Conservation (phyloP, 2,888 invertebrate species). For the Drosophila stalkeri region DNA sequence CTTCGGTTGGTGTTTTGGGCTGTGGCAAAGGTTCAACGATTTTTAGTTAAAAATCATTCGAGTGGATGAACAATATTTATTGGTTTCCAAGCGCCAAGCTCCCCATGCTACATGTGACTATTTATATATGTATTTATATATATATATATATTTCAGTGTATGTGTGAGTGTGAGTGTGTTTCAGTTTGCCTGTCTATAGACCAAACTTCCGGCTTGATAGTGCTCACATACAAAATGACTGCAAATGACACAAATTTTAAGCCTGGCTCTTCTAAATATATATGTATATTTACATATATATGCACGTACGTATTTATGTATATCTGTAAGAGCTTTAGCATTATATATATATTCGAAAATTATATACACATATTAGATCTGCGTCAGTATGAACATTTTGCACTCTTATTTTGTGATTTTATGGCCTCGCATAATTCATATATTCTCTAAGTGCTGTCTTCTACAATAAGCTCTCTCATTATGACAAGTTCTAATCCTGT, state of each 20-base stretch:
- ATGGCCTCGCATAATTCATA: no score
- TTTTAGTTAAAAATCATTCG: constrained; percentile 79
- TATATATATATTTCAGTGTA: neutral
- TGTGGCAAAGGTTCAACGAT: constrained; percentile 73
- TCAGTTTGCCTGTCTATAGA: constrained; percentile 30
- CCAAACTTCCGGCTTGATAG: constrained; percentile 36
- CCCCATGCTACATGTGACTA: constrained; percentile 24
- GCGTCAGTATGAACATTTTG: no score
- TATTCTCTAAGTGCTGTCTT: no score
- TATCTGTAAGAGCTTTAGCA: no score
- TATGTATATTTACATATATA: no score
- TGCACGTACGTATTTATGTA: no score
- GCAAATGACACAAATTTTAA: neutral
- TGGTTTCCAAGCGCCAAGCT: constrained; percentile 71
- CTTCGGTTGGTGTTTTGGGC: constrained; percentile 27
- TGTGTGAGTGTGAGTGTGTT: constrained; percentile 2
- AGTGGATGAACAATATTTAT: constrained; percentile 82
- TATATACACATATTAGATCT: no score
- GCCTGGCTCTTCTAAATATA: neutral
- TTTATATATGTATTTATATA: constrained; percentile 1
- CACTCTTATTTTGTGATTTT: no score
- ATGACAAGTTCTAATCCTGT: neutral
- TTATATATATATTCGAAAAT: no score
- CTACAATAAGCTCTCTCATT: neutral
- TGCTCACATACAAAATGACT: constrained; percentile 27